Evolutionary conservation across 2,888 invertebrate genomes (phyloP), one percentile per base, ranked within the genome.

Genomic region (Patella ulyssiponensis): DNA sequence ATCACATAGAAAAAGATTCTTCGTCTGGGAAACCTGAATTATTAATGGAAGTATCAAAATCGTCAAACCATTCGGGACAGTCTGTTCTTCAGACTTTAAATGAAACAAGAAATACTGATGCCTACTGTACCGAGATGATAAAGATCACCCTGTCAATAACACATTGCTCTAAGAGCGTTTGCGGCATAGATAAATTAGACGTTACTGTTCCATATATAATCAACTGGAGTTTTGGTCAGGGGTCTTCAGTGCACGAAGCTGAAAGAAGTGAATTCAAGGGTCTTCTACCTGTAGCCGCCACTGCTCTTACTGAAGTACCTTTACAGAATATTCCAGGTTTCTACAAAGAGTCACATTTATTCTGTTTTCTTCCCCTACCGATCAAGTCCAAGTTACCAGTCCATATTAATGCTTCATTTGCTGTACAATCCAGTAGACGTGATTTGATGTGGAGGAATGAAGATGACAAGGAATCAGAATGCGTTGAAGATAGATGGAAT

Each of bases 361-460:
- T 84, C 73, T 86, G 83, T 56, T 85, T 82, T 64, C 79, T 85
- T 12, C 58, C 58, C 11, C 58, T 58, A 3, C 58, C 58, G 20
- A 58, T 58, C 11, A 76, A 79, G 27, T 84, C 84, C 51, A 79
- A 80, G 1, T 83, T 90, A 52, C 87, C 88, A 5, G 84, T 90
- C 44, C 89, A 90, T 77, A 79, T 91, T 12, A 91, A 90, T 76
- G 89, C 87, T 2, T 83, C 86, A 9, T 91, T 91, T 81, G 83
- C 88, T 9, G 83, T 90, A 7, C 85, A 86, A 11, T 84, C 88
- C 12, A 86, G 88, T 64, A 78, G 91, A 51, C 79, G 87, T 20
- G 81, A 85, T 56, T 81, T 91, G 14, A 77, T 75, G 17, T 81
- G 81, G 51, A 75, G 73, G 54, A 84, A 86, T 17, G 83, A 83